Evolutionary conservation across 1,140 invertebrate genomes (phyloP), one percentile per base, ranked within the genome.

Genomic region (Hestina assimilis): DNA sequence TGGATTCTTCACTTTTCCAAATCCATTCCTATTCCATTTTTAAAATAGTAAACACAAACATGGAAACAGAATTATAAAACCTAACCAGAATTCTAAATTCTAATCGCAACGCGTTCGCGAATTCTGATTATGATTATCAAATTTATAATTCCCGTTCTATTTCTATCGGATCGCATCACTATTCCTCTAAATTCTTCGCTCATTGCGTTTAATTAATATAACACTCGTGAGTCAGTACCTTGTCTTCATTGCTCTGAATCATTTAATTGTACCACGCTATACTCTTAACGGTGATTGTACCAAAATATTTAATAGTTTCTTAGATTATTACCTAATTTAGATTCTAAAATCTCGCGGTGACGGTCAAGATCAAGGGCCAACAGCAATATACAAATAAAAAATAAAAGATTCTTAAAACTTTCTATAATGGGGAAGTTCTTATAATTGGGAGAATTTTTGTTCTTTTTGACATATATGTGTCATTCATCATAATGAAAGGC

Each of bases 121-220:
- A n/a, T 14, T 14, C 14, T 7, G 31, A 33, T 28, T 6, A 12
- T 14, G 4, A 19, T 38, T 33, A 9, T 9, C 5, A 38, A 38
- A 17, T 20, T 17, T 19, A 17, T 3, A 15, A 9, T 26, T n/a
- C 26, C n/a, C 9, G 40, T 59, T 69, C 67, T 73, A 70, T 70
- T 75, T 76, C 51, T 43, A 75, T 61, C 33, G 57, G 64, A 75
- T 75, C 67, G 48, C 73, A 75, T 75, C 74, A 74, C 59, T 67
- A 70, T 58, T 72, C 60, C 55, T 63, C 58, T 57, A 68, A 72
- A 62, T 60, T 70, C 60, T 65, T 65, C 57, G 52, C 59, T 60
- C 59, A 67, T 68, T 69, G 51, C 42, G 33, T 48, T 59, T 60
- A 66, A 68, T 68, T 59, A 72, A 59, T 58, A 33, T 60, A 48